Evolutionary conservation across 2,797 vertebrate genomes (phyloP).

Genomic region (Mustela erminea): DNA sequence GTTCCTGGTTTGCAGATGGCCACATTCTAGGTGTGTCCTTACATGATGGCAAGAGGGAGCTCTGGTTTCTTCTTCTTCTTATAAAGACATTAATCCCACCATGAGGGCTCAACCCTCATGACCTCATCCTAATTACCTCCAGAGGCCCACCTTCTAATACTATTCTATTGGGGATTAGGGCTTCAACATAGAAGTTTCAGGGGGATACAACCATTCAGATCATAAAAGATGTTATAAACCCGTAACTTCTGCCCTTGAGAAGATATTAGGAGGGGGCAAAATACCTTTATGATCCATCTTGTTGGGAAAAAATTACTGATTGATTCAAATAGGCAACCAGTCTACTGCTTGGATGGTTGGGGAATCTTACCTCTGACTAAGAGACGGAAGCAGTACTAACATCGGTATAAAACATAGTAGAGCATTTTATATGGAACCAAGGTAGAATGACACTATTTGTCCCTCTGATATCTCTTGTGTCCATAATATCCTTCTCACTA

Average conservation of each 20-base stretch:
- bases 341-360: background rate
- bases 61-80: slow-evolving; percentile 14
- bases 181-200: background rate
- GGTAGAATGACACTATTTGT: no score
- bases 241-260: background rate
- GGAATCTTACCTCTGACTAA: background rate
- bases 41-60: background rate
- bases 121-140: background rate
- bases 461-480: background rate
- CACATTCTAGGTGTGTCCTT: background rate
- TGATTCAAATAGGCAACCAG: background rate
- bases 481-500: background rate
- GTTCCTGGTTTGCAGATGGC: background rate
- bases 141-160: background rate
- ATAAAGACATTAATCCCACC: background rate
- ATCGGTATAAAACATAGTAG: background rate
- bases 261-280: background rate
- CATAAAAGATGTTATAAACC: background rate
- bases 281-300: background rate
- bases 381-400: background rate
- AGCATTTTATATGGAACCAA: background rate
- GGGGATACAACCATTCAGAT: background rate
- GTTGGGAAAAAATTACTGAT: background rate
- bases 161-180: background rate
- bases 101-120: background rate